Evolutionary conservation across 2,888 invertebrate genomes (phyloP), one percentile per base, ranked within the genome.

Genomic region (Empis stercorea): DNA sequence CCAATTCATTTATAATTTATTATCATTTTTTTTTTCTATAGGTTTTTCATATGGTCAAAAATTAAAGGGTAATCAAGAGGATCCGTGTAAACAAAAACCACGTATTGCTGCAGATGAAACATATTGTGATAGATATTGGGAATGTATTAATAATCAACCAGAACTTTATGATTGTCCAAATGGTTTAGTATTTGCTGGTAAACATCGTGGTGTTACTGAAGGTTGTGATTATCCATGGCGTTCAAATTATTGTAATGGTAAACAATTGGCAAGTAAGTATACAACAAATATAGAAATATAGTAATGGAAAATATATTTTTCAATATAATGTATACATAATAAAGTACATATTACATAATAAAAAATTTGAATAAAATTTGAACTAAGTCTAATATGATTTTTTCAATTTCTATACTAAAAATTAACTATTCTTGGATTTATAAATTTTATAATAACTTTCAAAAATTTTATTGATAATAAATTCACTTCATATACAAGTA

Each of bases 151-250:
- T 56, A 87, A 85, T 1, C 84, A 86, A 62, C 79, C 87, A 0
- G 80, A 87, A 53, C 74, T 89, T 49, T 88, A 88, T 66, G 88
- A 89, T 71, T 92, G 91, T 61, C 91, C 91, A 47, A 92, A 91
- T 61, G 91, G 91, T 0, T 72, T 91, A 54, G 91, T 91, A 41
- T 92, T 85, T 70, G 87, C 89, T 15, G 91, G 89, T 4, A 87
- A 87, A 64, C 83, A 88, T 60, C 75, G 87, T 41, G 89, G 88
- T 5, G 87, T 89, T 10, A 87, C 88, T 2, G 88, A 89, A 61
- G 88, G 87, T 3, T 89, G 89, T 61, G 88, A 91, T 68, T 89
- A 89, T 60, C 88, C 88, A 0, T 88, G 88, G 88, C 76, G 88
- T 57, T 84, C 87, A 10, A 85, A 86, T 65, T 87, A 88, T 68